A percentile compares a stretch with the other conserved stretches of the same genome.
These are phyloP conservation scores for Porites lobata DNA, from an alignment of 92 coral and sea anemone genomes.

Conservation along the genomic window DNA sequence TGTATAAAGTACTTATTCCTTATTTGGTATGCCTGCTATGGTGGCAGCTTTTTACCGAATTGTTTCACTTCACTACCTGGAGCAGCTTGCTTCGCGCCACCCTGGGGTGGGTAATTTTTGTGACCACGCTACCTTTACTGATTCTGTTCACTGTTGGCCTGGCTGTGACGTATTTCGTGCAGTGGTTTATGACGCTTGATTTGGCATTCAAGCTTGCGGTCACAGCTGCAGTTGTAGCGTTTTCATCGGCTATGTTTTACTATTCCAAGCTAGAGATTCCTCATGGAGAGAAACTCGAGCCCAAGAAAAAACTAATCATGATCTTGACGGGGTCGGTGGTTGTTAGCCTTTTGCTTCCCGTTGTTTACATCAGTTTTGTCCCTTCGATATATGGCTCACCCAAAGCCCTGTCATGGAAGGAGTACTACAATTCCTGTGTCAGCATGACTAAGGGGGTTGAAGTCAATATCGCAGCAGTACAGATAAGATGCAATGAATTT, in stretches of 20 bases:
- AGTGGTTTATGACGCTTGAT: slow-evolving; percentile 80
- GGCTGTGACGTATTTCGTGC: slow-evolving; percentile 67
- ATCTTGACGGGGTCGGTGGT: slow-evolving; percentile 69
- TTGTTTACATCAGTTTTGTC: slow-evolving; percentile 75
- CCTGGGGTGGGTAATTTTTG: slow-evolving; percentile 83
- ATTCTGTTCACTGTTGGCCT: slow-evolving; percentile 77
- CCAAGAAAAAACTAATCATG: slow-evolving; percentile 62
- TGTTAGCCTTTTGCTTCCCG: slow-evolving; percentile 74
- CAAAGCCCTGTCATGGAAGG: slow-evolving; percentile 53
- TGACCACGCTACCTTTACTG: slow-evolving; percentile 79
- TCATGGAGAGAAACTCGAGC: slow-evolving; percentile 52
- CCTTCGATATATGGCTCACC: slow-evolving; percentile 43
- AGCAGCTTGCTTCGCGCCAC: slow-evolving; percentile 76
- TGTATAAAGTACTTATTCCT: slow-evolving; percentile 79
- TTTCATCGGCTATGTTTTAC: slow-evolving; percentile 67
- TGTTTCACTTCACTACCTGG: slow-evolving; percentile 82
- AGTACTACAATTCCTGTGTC: slow-evolving; percentile 65
- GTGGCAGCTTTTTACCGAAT: slow-evolving; percentile 85
- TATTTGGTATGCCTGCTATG: slow-evolving; percentile 77
- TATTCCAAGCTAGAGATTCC: slow-evolving; percentile 77
- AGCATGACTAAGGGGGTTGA: slow-evolving; percentile 37
- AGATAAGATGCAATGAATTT: slow-evolving; percentile 73
- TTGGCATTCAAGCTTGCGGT: slow-evolving; percentile 78
- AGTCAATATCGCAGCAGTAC: slow-evolving; percentile 66
- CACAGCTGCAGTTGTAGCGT: slow-evolving; percentile 69